A percentile compares a stretch with the other conserved stretches of the same genome.
Conservation (phyloP, 2,797 vertebrate genomes). For the Gambelia wislizenii region DNA sequence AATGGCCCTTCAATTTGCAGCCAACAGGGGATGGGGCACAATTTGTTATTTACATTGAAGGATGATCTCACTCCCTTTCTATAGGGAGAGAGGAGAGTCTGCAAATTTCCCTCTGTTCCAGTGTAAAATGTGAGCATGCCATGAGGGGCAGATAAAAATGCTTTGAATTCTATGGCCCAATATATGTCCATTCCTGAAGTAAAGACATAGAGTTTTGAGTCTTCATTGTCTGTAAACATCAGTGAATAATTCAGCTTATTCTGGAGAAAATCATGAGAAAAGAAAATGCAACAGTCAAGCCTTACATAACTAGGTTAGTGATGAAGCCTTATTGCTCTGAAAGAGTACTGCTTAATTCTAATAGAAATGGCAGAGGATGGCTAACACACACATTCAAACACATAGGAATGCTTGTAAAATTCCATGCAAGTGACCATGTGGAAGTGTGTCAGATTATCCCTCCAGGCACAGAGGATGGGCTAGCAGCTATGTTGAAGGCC, state of each 20-base stretch:
- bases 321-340: neutral
- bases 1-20: too few relatives aligned
- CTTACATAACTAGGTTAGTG: neutral
- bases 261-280: too few relatives aligned
- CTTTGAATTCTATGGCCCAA: neutral
- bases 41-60: too few relatives aligned
- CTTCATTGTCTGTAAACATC: neutral
- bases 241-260: neutral
- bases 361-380: neutral
- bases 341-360: neutral
- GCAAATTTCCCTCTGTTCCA: neutral
- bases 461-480: neutral
- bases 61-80: too few relatives aligned
- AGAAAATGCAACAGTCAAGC: neutral
- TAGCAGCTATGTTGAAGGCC: neutral
- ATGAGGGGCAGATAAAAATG: neutral
- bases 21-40: too few relatives aligned
- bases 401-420: neutral
- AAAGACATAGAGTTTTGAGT: neutral
- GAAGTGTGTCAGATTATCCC: neutral
- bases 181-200: neutral
- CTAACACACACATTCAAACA: neutral
- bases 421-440: neutral
- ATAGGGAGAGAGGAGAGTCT: neutral
- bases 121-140: neutral